Evolutionary conservation across 2,113 vertebrate genomes (phyloP), one percentile per base, ranked within the genome.

Genomic region (Litocranius walleri): DNA sequence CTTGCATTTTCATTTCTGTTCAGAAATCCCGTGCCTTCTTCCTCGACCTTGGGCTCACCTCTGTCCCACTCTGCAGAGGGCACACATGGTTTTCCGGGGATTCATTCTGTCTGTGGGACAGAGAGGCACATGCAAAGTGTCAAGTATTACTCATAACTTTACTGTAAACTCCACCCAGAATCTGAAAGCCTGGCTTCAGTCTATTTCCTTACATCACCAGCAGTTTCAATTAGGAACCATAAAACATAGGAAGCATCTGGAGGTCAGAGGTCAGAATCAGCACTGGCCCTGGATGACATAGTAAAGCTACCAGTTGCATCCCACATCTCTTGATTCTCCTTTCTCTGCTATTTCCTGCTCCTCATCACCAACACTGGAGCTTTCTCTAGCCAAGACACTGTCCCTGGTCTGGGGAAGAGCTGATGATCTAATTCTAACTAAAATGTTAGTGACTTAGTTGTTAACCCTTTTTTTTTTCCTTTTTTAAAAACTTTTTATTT

Each of bases 111-210:
- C 59, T 56, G 12, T 8, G 93, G 52, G 43, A 94, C 25, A 19
- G 33, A 92, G 54, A 81, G 36, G 33, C 29, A 56, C 67, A 23
- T 5, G 56, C 29, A 6, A 71, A 91, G 67, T 56, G 21, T 88
- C 92, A 98, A 95, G 92, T 97, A 92, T 98, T 90, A 96, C 89
- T 98, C 97, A 96, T 56, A 92, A 93, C 83, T 85, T 96, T 92
- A 88, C 93, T 77, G 84, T 98, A 93, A 97, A 89, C 94, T 56
- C 97, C 97, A 96, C 97, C 96, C 96, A 78, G 92, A 62, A 81
- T 94, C 81, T 71, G 88, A 88, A 97, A 95, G 33, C 45, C 78
- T 97, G 95, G 45, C 92, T 96, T 84, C 9, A 52, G 25, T 96
- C 84, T 90, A 96, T 48, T 50, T 84, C 64, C 96, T 98, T 94